Evolutionary conservation across 2,797 vertebrate species (phyloP).

Genomic region (Sebastes cheni): DNA sequence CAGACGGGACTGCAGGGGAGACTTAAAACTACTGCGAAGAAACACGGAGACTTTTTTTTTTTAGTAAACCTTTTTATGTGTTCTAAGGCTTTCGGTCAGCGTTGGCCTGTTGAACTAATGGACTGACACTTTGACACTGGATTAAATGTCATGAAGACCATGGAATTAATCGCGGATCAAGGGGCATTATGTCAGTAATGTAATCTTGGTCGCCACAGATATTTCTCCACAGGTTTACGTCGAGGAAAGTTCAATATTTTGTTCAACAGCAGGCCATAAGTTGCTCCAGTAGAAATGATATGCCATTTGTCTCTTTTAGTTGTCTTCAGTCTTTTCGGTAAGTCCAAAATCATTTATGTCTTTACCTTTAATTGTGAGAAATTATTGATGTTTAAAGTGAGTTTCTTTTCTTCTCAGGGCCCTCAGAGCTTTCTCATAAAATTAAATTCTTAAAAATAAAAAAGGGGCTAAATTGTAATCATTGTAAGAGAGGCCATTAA

Average conservation of each 20-base stretch:
- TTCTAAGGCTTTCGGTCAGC: not conserved
- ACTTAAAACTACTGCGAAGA: constrained; percentile 27
- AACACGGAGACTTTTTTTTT: not conserved
- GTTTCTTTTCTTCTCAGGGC: not conserved
- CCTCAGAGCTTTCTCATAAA: not conserved
- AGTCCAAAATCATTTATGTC: constrained; percentile 32
- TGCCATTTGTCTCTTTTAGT: constrained; percentile 30
- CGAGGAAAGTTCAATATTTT: constrained; percentile 4
- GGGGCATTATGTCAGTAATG: constrained; percentile 32
- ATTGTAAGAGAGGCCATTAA: not conserved
- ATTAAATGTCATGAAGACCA: not conserved
- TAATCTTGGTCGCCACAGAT: not conserved
- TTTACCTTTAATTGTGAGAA: not conserved
- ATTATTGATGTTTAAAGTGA: not conserved
- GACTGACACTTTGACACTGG: constrained; percentile 1
- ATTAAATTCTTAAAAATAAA: not conserved
- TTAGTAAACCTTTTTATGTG: not conserved
- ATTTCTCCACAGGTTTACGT: not conserved
- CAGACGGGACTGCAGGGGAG: constrained; percentile 20
- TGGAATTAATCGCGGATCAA: constrained; percentile 2
- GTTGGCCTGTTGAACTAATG: not conserved
- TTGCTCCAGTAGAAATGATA: constrained; percentile 42
- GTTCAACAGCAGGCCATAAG: not conserved
- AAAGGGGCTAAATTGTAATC: not conserved
- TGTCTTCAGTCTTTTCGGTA: constrained; percentile 62